phyloP scores from a whole-genome alignment of 1,140 invertebrate genomes.

The Aphelinus certus region DNA sequence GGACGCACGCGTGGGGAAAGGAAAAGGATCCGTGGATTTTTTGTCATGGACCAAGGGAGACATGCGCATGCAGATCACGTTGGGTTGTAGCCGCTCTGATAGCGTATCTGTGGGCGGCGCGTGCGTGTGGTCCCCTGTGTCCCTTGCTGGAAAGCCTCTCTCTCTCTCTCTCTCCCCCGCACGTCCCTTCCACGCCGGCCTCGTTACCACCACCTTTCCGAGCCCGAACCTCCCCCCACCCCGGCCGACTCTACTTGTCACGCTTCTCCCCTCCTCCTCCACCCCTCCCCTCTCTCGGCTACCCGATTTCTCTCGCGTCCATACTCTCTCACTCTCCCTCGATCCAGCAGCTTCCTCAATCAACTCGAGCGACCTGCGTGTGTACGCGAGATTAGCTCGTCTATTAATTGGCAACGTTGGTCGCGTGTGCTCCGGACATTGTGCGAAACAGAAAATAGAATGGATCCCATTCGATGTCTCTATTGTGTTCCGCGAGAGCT shows the following conservation, averaged over 20 bases:
- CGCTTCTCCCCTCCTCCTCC: slow-evolving; percentile 38
- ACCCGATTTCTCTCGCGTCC: slow-evolving; percentile 28
- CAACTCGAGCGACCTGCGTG: background rate
- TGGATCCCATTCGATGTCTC: too few species aligned
- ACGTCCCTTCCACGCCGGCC: background rate
- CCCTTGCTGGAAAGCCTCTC: slow-evolving; percentile 45
- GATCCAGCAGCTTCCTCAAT: slow-evolving; percentile 23
- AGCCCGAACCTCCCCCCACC: background rate
- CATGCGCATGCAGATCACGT: slow-evolving; percentile 64
- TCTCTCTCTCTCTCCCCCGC: slow-evolving; percentile 8
- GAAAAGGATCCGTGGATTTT: too few species aligned
- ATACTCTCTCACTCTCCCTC: slow-evolving; percentile 10
- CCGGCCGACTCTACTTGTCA: background rate
- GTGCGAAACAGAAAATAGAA: too few species aligned
- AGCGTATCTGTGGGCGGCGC: slow-evolving; percentile 64
- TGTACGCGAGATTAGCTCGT: too few species aligned
- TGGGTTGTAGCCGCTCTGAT: slow-evolving; percentile 59
- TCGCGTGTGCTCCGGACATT: too few species aligned
- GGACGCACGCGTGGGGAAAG: too few species aligned
- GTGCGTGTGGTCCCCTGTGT: slow-evolving; percentile 63
- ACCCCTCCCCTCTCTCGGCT: slow-evolving; percentile 37
- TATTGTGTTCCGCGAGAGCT: too few species aligned
- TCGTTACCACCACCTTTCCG: background rate
- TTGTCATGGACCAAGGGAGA: slow-evolving; percentile 35
- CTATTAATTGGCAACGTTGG: too few species aligned